Evolutionary conservation across 2,113 vertebrate species (phyloP), one percentile per base, ranked within the genome.

Genomic region (Psophia crepitans): DNA sequence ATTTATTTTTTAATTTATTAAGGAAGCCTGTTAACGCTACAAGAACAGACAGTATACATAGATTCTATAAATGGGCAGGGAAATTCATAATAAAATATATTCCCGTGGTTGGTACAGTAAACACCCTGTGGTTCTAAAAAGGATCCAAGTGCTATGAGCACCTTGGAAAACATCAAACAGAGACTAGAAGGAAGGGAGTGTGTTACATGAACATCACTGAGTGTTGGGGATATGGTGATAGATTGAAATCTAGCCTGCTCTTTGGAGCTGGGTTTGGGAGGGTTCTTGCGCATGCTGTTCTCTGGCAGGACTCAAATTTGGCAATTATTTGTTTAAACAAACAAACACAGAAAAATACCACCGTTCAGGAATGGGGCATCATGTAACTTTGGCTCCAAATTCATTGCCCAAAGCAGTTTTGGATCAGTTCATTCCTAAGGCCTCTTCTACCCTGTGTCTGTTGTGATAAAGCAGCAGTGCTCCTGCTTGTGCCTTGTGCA

Each of bases 1-100:
- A 71, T 95, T 85, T 85, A 87, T 96, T 97, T 93, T 96, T 91
- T 82, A 95, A 94, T 96, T 95, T 95, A 92, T 97, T 95, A 90
- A 95, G 92, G 92, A 97, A 97, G 44, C 48, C 81, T 92, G 81
- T 92, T 95, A 95, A 89, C 1, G 4, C 43, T 96, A 74, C 81
- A 93, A 96, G 81, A 97, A 93, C 87, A 96, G 91, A 94, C 89
- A 95, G 44, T 79, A 84, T 80, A 82, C 69, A 46, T 83, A 63
- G 85, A 84, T 87, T 87, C 86, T 95, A 84, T 87, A 92, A 92
- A 93, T 65, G 89, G 84, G 41, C 77, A 96, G 77, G 86, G 89
- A 93, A 93, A 87, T 76, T 96, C 27, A 85, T 87, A 89, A 95
- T 0, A 0, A 93, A 95, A 94, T 27, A 1, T 94, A 82, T 89